Evolutionary conservation across 1,140 invertebrate genomes (phyloP), one percentile per base, ranked within the genome.

Genomic region (Mylabris phalerata): DNA sequence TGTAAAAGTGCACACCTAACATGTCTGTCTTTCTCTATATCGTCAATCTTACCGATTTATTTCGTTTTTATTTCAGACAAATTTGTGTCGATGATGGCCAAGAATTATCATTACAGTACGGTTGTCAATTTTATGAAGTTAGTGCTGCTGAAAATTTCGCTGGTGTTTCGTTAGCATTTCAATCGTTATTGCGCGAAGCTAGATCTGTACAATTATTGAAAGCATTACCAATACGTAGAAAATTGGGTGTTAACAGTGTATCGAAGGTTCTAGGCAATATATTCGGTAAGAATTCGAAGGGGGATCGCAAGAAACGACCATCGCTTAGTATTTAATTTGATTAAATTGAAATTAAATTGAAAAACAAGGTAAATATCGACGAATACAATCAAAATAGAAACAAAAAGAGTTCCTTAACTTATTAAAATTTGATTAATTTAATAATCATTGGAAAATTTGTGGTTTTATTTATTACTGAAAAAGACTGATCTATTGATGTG

Each of bases 41-140:
- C 46, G 52, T 49, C 46, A 49, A 57, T 49, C 19, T 10, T 42
- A n/a, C 2, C 41, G 10, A 1, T 42, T 42, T 42, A 11, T 9
- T 42, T 58, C 39, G 54, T 45, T 64, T 58, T 62, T 65, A 60
- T 78, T 77, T 41, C 70, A 88, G 89, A 68, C 80, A 83, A 71
- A 85, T 90, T 2, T 84, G 83, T 68, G 86, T 90, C 7, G 87
- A 89, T 66, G 88, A 89, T 64, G 90, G 89, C 11, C 87, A 90
- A 66, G 87, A 90, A 70, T 65, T 90, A 40, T 89, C 89, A 0
- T 71, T 90, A 48, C 80, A 85, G 48, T 88, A 85, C 68, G 84
- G 88, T 10, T 92, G 89, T 70, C 88, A 89, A 69, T 92, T 91
- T 73, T 91, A 89, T 73, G 89, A 92, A 74, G 88, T 93, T 55